Evolutionary conservation across 1,140 invertebrate species (phyloP).

Genomic region (Pemphigus obesinymphae): DNA sequence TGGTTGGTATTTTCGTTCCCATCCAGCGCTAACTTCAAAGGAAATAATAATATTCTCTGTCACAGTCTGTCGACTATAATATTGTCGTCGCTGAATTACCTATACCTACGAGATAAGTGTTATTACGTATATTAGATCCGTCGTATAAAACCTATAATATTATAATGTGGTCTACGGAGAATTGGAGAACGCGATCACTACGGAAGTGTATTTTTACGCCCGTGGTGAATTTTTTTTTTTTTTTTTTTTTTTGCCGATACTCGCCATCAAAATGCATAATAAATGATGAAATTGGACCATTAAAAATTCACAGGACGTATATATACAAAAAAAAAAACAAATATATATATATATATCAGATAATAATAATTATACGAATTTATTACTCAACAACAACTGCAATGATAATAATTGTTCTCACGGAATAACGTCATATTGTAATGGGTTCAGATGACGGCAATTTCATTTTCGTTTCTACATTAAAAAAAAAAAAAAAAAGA

Average conservation of each 20-base stretch:
- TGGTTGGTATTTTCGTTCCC: background rate
- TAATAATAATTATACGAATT: background rate
- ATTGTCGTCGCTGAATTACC: background rate
- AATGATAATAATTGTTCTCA: background rate
- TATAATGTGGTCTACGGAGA: background rate
- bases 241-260: too few species aligned
- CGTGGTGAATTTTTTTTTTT: background rate
- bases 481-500: too few species aligned
- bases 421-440: background rate
- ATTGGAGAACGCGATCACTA: background rate
- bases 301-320: background rate
- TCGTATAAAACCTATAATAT: too few species aligned
- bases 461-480: background rate
- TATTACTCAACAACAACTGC: background rate
- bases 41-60: conserved; percentile 33
- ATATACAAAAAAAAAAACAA: too few species aligned
- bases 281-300: background rate
- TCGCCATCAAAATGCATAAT: background rate
- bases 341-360: too few species aligned
- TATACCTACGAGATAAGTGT: background rate
- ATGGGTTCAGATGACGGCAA: background rate
- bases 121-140: too few species aligned
- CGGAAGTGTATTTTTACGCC: background rate
- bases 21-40: conserved; percentile 14
- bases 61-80: conserved; percentile 31